Conservation (phyloP, 1,140 invertebrate species). For the Psix sp. region DNA sequence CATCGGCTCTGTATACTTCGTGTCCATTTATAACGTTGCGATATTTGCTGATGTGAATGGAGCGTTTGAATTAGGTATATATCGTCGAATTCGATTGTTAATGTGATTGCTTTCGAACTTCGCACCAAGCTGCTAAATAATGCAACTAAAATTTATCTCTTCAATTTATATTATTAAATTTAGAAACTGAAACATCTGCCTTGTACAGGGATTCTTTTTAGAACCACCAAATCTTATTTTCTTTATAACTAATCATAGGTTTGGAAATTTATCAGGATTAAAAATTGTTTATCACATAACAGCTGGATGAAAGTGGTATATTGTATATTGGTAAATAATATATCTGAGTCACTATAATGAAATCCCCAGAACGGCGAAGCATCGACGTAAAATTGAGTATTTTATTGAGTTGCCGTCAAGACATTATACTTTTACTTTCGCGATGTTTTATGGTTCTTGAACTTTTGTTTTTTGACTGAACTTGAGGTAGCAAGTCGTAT, state of each 20-base stretch:
- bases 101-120: too few species aligned
- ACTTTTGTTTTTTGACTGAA: neutral
- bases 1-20: conserved; percentile 10
- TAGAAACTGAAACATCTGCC: too few species aligned
- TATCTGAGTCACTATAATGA: neutral
- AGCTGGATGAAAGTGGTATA: too few species aligned
- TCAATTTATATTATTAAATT: too few species aligned
- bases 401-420: neutral
- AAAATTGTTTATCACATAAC: too few species aligned
- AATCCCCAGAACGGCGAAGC: neutral
- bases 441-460: conserved; percentile 2
- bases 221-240: too few species aligned
- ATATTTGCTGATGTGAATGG: conserved; percentile 22
- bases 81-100: conserved; percentile 28
- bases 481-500: conserved; percentile 1
- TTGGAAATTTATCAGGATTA: too few species aligned
- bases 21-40: conserved; percentile 30
- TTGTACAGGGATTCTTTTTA: too few species aligned
- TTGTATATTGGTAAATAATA: neutral
- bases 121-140: too few species aligned
- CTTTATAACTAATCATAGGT: too few species aligned
- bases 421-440: neutral
- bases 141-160: too few species aligned
- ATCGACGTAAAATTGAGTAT: neutral
- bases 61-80: conserved; percentile 37